A percentile compares a stretch with the other conserved stretches of the same genome.
Evolutionary conservation across 2,113 vertebrate genomes (phyloP).

Genomic region (Tautogolabrus adspersus): DNA sequence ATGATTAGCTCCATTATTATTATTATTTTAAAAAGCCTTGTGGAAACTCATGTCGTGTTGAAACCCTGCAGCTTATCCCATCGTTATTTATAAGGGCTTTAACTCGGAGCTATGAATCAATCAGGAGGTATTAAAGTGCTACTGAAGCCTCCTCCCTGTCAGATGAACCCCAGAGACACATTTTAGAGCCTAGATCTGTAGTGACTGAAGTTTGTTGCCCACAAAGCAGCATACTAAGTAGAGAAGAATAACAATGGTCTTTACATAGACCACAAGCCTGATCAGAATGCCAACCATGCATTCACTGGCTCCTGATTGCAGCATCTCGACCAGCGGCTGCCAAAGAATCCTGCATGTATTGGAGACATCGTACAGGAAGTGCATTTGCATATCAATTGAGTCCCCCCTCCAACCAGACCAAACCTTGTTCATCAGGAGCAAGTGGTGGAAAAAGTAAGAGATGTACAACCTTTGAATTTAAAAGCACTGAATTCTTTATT

Average conservation of each 20-base stretch:
- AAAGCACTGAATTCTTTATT: neutral
- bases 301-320: conserved; percentile 48
- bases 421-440: conserved; percentile 37
- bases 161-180: conserved; percentile 16
- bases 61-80: conserved; percentile 34
- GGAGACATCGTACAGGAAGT: conserved; percentile 59
- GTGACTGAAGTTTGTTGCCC: conserved; percentile 31
- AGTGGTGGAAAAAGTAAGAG: neutral
- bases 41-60: conserved; percentile 11
- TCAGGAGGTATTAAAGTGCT: conserved; percentile 35
- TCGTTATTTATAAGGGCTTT: conserved; percentile 40
- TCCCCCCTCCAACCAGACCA: neutral
- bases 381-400: conserved; percentile 67
- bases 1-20: conserved; percentile 28
- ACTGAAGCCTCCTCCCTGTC: conserved; percentile 20
- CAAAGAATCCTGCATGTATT: conserved; percentile 40
- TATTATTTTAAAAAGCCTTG: conserved; percentile 7
- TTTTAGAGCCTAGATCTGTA: conserved; percentile 31
- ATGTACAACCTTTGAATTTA: neutral
- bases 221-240: conserved; percentile 54
- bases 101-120: conserved; percentile 27
- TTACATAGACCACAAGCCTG: conserved; percentile 66
- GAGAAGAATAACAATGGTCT: conserved; percentile 60
- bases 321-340: conserved; percentile 50
- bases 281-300: conserved; percentile 69